Evolutionary conservation across 2,888 invertebrate genomes (phyloP), one percentile per base, ranked within the genome.

Genomic region (Boloria selene): DNA sequence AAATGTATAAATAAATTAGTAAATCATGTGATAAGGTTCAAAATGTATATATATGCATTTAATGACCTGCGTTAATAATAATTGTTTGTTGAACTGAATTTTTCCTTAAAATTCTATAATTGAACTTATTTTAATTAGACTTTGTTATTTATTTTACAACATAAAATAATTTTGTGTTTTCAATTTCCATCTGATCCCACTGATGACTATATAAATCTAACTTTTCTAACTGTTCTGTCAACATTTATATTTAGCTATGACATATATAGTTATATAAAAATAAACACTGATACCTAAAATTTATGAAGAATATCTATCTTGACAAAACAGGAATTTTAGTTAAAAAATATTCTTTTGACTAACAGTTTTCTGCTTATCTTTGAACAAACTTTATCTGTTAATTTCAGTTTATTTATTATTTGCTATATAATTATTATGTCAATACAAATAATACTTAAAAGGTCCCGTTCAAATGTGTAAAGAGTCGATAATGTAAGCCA

Each of bases 401-500:
- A 10, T 38, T 38, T 38, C 10, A 38, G 10, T 38, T 31, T 31
- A 22, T 38, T 38, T 38, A 38, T 38, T 38, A 38, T 26, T 38
- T 56, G 22, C n/a, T n/a, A 38, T 16, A 16, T n/a, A 45, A n/a
- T 13, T n/a, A 10, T 56, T 45, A 22, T 56, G 10, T 3, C n/a
- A 22, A 56, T n/a, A 45, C 10, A 44, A 18, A 55, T 44, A 44
- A 44, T n/a, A 18, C 44, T 22, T 56, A n/a, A 45, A 56, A 56
- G 44, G 55, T 13, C 13, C 22, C 13, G 17, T n/a, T 45, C 22
- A n/a, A n/a, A 56, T 56, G 44, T 45, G 55, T 22, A n/a, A 22
- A n/a, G 22, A 44, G 55, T 22, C 17, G 44, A 56, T 18, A 45
- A 44, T 22, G 44, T 55, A 10, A 44, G 14, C n/a, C 55, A 56